These are phyloP conservation scores for Siniperca scherzeri DNA, from an alignment of 2,797 vertebrate species.

Conservation along the genomic window DNA sequence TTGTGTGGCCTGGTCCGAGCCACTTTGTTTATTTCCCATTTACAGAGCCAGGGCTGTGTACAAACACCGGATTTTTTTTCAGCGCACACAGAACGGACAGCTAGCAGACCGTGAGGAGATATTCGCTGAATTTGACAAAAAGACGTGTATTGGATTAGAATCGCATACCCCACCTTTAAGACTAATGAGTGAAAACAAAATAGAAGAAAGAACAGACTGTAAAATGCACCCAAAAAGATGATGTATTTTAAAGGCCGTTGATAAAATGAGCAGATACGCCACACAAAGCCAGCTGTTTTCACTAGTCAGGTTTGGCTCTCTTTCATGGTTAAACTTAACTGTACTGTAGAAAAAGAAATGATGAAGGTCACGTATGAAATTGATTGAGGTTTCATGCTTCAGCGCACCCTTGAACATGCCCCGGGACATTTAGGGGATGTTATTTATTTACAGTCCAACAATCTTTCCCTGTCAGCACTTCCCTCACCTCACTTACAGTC, in stretches of 20 bases:
- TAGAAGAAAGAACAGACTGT: not conserved
- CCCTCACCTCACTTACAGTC: conserved; percentile 42
- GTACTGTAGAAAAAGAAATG: conserved; percentile 35
- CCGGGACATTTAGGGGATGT: conserved; percentile 52
- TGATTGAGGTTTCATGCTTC: conserved; percentile 64
- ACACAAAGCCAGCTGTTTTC: conserved; percentile 6
- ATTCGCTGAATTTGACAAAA: no score
- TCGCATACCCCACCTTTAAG: no score
- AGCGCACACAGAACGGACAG: no score
- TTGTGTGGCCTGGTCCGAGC: no score
- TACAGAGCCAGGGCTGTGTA: no score
- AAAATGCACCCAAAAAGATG: not conserved
- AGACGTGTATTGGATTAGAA: no score
- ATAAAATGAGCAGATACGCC: not conserved
- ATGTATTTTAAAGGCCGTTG: not conserved
- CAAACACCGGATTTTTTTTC: no score
- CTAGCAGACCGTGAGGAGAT: no score
- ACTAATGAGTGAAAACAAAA: not conserved
- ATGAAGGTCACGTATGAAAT: conserved; percentile 71
- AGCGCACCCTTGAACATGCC: conserved; percentile 35
- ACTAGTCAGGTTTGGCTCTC: not conserved
- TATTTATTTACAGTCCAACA: conserved; percentile 66
- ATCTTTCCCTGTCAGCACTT: conserved; percentile 68
- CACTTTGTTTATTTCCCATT: no score
- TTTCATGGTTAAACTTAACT: conserved; percentile 20